A percentile compares a stretch with the other conserved stretches of the same genome.
Conservation (phyloP, 1,140 invertebrate species). For the Zaprionus capensis region DNA sequence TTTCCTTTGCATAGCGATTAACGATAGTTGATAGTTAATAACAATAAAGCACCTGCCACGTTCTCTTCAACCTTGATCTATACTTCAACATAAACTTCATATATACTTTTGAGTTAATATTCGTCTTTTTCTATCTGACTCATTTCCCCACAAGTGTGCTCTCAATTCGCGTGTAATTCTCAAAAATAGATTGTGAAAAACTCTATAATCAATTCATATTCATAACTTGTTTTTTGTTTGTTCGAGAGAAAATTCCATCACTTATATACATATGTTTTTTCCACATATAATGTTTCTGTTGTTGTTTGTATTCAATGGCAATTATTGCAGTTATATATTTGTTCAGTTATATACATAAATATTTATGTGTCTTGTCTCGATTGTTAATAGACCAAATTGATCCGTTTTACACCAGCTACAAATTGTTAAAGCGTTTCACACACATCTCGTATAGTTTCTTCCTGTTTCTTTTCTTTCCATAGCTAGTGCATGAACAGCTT, state of each 20-base stretch:
- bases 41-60: conserved; percentile 13
- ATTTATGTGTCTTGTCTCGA: conserved; percentile 17
- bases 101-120: background rate
- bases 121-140: background rate
- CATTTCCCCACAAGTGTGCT: background rate
- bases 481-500: conserved; percentile 8
- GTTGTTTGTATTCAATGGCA: conserved; percentile 27
- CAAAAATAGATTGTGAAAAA: background rate
- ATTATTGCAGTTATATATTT: conserved; percentile 37
- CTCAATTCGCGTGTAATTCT: background rate
- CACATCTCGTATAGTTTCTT: conserved; percentile 11
- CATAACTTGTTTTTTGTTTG: conserved; percentile 13
- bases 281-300: conserved; percentile 18
- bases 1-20: background rate
- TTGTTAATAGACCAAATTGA: background rate
- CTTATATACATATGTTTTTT: conserved; percentile 12
- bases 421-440: conserved; percentile 3
- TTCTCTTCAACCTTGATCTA: background rate
- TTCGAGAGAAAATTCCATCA: conserved; percentile 4
- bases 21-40: conserved; percentile 24
- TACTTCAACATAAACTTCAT: conserved; percentile 18
- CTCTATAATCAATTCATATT: background rate
- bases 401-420: background rate
- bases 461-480: conserved; percentile 4
- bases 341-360: conserved; percentile 30